phyloP scores from a whole-genome alignment of 2,113 vertebrate genomes.

The Galeopterus variegatus region DNA sequence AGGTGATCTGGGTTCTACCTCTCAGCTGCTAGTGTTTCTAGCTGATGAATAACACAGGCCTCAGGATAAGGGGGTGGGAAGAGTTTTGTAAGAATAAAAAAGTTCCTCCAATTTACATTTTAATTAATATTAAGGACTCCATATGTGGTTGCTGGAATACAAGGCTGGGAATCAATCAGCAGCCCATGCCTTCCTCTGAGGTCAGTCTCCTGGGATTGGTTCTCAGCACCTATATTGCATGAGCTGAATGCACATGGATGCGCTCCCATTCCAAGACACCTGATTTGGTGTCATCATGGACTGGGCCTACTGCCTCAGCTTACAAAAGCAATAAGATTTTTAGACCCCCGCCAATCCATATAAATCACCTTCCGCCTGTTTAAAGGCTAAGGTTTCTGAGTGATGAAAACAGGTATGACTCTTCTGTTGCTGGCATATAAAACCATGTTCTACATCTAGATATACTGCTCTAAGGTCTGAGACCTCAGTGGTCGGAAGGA shows the following conservation, averaged over 20 bases:
- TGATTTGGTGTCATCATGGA: slow-evolving; percentile 83
- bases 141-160: neutral
- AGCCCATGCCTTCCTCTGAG: slow-evolving; percentile 3
- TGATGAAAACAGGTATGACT: slow-evolving; percentile 86
- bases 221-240: slow-evolving; percentile 61
- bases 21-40: neutral
- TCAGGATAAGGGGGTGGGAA: rapidly evolving
- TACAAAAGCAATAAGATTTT: slow-evolving; percentile 79
- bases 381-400: slow-evolving; percentile 80
- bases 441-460: slow-evolving; percentile 70
- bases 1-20: neutral
- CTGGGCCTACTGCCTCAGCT: slow-evolving; percentile 81
- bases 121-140: slow-evolving; percentile 70
- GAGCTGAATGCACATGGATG: slow-evolving; percentile 84
- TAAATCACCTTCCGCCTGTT: slow-evolving; percentile 85
- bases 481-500: slow-evolving; percentile 80
- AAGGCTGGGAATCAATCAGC: slow-evolving; percentile 16
- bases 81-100: neutral
- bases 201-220: slow-evolving; percentile 69
- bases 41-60: neutral
- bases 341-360: slow-evolving; percentile 74
- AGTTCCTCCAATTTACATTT: slow-evolving; percentile 61
- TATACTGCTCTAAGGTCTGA: slow-evolving; percentile 75
- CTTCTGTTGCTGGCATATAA: slow-evolving; percentile 80
- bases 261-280: slow-evolving; percentile 85